Conservation (phyloP, 2,797 vertebrate species). For the Thamnophis elegans region DNA sequence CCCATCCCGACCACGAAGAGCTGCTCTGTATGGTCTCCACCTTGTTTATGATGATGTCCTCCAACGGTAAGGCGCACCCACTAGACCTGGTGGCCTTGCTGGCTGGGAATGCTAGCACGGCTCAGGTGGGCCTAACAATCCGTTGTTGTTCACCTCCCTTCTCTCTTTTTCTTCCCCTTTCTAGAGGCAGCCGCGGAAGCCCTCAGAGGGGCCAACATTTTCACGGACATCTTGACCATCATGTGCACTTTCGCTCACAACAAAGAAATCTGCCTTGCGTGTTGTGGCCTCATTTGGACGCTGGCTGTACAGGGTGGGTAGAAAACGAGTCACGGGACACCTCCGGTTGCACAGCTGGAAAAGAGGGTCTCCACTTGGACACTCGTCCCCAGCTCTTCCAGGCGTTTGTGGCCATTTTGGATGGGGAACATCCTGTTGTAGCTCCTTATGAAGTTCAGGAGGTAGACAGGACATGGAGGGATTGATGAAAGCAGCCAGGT, state of each 20-base stretch:
- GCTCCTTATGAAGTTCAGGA: neutral
- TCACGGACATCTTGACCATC: constrained; percentile 58
- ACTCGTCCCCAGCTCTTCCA: neutral
- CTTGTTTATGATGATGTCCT: constrained; percentile 62
- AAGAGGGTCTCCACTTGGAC: neutral
- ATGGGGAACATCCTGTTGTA: neutral
- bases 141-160: neutral
- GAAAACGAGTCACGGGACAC: neutral
- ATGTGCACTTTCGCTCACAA: constrained; percentile 47
- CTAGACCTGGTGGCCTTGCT: neutral
- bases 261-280: constrained; percentile 56
- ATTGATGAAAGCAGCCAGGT: neutral
- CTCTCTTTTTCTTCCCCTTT: neutral
- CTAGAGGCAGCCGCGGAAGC: constrained; percentile 49
- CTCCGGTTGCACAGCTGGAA: too few relatives aligned
- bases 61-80: constrained; percentile 54
- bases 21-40: constrained; percentile 47
- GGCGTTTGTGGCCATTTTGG: neutral
- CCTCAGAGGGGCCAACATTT: constrained; percentile 54
- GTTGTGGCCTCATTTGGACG: constrained; percentile 71
- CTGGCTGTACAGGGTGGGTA: constrained; percentile 68
- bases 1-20: constrained; percentile 26
- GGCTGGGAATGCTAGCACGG: neutral
- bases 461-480: neutral
- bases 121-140: neutral